Base-by-base conservation (phyloP, 2,113 vertebrate genomes). In the Cercocebus atys region DNA sequence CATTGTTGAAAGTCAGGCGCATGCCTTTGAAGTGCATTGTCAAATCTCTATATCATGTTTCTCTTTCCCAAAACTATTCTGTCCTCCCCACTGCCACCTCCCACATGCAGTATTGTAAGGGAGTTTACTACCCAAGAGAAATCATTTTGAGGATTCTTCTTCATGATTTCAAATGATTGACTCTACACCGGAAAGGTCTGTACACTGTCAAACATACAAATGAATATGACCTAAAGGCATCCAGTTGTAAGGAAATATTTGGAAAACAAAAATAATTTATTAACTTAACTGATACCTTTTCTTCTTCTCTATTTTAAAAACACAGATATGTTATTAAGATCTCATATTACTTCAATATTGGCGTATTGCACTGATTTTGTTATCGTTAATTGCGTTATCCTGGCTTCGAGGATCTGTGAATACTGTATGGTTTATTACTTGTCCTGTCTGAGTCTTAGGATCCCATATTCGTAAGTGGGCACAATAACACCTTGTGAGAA, bases 201-300 rank as follows among this genome's bases (percentile, higher is more conserved):
- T 25, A 45, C 25, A 30, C 32, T 61, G 45, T 52, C 30, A 83
- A 84, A 47, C 1, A 27, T 1, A 8, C 68, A 1, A 55, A 55
- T 10, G 23, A 30, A 83, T 8, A 2, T 79, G 20, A n/a, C 2
- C 3, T 38, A 32, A 32, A 70, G 50, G 55, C 61, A 86, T 84
- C 20, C n/a, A 38, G 0, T 18, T n/a, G 2, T 57, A 43, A 20
- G 27, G 0, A 3, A 72, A 3, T 66, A 47, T 17, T 38, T 50
- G 7, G 0, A 59, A 73, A 4, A 86, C 9, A 52, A 35, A 87
- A 30, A 4, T 30, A 45, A 85, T 38, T 35, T 6, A 35, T 35
- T 20, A 0, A 20, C 8, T 12, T 9, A 83, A 43, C 1, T 5
- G 22, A 32, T 55, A 52, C 0, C 2, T 16, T 81, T 73, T 75